These are phyloP conservation scores for Lemur catta DNA, from an alignment of 2,797 vertebrate species.

Conservation along the genomic window DNA sequence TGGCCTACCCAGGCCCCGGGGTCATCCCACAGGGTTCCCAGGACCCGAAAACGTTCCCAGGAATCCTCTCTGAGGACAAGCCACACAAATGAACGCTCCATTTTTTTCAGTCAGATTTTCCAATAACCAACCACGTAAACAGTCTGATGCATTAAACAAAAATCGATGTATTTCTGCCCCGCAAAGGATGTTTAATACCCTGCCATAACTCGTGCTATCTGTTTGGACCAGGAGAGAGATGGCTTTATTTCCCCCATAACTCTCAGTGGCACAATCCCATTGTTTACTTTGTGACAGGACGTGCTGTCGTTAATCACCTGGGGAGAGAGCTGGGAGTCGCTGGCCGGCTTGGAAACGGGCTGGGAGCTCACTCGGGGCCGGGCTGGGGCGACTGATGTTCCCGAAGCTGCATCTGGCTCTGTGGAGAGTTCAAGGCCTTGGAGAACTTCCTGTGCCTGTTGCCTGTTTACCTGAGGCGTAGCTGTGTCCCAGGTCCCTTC, in stretches of 20 bases:
- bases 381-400: too few species aligned
- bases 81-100: not conserved
- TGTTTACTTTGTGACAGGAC: conserved; percentile 27
- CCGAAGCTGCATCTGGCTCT: fast-evolving
- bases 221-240: conserved; percentile 22
- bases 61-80: fast-evolving
- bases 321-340: not conserved
- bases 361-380: not conserved
- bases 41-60: fast-evolving
- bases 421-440: not conserved
- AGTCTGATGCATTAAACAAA: not conserved
- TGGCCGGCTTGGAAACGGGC: not conserved
- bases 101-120: not conserved
- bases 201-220: not conserved
- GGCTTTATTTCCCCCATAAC: conserved; percentile 51
- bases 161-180: not conserved
- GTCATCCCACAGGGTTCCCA: fast-evolving
- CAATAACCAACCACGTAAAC: not conserved
- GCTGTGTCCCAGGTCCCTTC: fast-evolving
- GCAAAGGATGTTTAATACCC: not conserved
- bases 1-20: fast-evolving
- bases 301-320: not conserved
- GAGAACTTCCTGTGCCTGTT: fast-evolving
- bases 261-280: not conserved
- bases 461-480: fast-evolving